Conservation (phyloP, 2,797 vertebrate species). For the Pseudochromis fuscus region DNA sequence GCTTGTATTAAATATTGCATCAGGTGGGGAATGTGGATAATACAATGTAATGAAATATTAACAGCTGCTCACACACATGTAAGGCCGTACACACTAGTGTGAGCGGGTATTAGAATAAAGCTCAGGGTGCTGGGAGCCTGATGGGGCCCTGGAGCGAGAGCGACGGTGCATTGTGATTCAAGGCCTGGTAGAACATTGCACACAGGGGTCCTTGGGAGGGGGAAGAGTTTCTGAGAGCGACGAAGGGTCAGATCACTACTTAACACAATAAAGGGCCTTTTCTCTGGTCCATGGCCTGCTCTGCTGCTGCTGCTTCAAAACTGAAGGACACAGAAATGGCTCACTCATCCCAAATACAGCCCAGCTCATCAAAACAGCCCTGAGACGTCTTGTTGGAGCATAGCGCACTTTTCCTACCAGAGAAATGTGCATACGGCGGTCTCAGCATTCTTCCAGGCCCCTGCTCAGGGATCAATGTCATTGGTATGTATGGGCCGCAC, state of each 20-base stretch:
- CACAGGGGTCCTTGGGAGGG: conserved; percentile 23
- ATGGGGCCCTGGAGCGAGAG: conserved; percentile 11
- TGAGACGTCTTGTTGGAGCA: conserved; percentile 46
- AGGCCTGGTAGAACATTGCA: conserved; percentile 34
- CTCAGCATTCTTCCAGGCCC: conserved; percentile 63
- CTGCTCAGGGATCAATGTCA: conserved; percentile 63
- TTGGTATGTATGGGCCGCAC: conserved; percentile 67
- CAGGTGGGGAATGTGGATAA: conserved; percentile 39
- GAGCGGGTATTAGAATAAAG: conserved; percentile 36
- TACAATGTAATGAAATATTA: conserved; percentile 59
- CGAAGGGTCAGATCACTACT: conserved; percentile 20
- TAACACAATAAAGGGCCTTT: conserved; percentile 53
- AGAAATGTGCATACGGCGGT: conserved; percentile 51
- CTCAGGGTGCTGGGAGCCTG: conserved; percentile 17
- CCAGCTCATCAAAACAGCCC: conserved; percentile 66
- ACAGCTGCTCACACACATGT: conserved; percentile 39
- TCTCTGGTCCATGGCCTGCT: conserved; percentile 16
- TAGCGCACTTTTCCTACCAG: conserved; percentile 37
- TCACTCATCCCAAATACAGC: conserved; percentile 64
- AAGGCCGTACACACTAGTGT: conserved; percentile 23
- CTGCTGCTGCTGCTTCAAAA: conserved; percentile 40
- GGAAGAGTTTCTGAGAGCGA: conserved; percentile 5
- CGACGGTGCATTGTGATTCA: conserved; percentile 44
- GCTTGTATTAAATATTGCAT: conserved; percentile 58
- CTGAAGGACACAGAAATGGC: conserved; percentile 65